phyloP scores from a whole-genome alignment of 2,113 vertebrate genomes.

The Promerops cafer region DNA sequence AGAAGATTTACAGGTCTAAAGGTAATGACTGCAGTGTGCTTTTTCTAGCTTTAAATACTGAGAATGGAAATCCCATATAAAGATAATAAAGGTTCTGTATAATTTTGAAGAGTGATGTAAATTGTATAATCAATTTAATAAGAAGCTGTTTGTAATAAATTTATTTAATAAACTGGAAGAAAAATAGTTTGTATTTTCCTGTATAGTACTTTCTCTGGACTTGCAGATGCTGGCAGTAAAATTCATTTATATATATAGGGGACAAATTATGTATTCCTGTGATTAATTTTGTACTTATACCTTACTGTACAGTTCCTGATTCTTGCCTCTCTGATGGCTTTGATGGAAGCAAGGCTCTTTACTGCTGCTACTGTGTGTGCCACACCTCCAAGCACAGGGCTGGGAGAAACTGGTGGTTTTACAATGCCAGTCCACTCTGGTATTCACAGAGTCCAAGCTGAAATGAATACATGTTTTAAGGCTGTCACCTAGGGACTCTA shows the following conservation, averaged over 20 bases:
- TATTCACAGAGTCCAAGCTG: neutral
- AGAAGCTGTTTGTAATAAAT: neutral
- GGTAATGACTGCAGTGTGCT: neutral
- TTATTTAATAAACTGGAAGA: constrained; percentile 2
- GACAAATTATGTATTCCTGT: neutral
- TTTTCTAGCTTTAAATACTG: constrained; percentile 20
- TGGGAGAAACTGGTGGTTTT: neutral
- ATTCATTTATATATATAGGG: neutral
- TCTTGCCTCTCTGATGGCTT: neutral
- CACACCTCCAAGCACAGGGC: neutral
- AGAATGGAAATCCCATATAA: neutral
- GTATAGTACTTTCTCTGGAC: neutral
- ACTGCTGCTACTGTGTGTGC: neutral
- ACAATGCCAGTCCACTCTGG: neutral
- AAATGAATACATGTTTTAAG: neutral
- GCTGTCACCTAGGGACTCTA: neutral
- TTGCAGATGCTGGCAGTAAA: neutral
- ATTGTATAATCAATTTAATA: neutral
- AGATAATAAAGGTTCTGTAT: neutral
- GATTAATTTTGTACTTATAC: neutral
- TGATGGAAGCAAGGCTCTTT: neutral
- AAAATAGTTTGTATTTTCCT: neutral
- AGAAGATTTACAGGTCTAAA: neutral
- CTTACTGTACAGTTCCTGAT: neutral
- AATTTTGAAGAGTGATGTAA: neutral